Conservation (phyloP, 2,797 vertebrate genomes). For the Scolopax bukidnonensis region DNA sequence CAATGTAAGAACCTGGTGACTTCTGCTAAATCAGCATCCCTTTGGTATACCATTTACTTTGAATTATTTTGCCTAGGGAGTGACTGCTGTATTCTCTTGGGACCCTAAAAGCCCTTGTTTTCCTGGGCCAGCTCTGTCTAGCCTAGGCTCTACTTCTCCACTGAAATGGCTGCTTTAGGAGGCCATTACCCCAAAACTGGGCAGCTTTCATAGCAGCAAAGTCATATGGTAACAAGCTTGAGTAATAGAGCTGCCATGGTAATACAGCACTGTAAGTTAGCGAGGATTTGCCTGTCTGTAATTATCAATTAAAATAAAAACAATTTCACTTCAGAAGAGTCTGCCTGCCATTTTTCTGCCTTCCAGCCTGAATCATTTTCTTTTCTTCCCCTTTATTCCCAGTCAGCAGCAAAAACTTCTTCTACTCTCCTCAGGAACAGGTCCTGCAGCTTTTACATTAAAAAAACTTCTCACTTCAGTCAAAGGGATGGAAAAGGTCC, state of each 20-base stretch:
- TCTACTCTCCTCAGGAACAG: not conserved
- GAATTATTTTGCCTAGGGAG: not conserved
- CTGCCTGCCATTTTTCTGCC: not conserved
- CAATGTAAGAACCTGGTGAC: not conserved
- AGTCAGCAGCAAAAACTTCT: not conserved
- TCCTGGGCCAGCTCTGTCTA: not conserved
- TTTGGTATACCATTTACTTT: not conserved
- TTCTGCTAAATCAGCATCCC: not conserved
- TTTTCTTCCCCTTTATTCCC: not conserved
- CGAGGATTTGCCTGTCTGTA: not conserved
- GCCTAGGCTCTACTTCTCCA: not conserved
- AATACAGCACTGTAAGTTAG: not conserved
- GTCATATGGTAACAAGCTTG: not conserved
- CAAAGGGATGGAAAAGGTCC: not conserved
- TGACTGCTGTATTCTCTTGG: not conserved
- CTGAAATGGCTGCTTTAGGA: not conserved
- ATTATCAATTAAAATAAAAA: not conserved
- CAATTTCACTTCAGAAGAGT: not conserved
- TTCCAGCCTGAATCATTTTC: not conserved
- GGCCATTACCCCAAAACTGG: not conserved
- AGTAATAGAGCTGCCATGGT: not conserved
- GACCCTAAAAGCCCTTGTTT: not conserved
- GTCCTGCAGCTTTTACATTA: not conserved
- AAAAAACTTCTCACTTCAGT: not conserved
- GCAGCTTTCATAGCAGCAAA: not conserved